Conservation (phyloP, 2,888 invertebrate genomes). For the Temnothorax rugatulus region DNA sequence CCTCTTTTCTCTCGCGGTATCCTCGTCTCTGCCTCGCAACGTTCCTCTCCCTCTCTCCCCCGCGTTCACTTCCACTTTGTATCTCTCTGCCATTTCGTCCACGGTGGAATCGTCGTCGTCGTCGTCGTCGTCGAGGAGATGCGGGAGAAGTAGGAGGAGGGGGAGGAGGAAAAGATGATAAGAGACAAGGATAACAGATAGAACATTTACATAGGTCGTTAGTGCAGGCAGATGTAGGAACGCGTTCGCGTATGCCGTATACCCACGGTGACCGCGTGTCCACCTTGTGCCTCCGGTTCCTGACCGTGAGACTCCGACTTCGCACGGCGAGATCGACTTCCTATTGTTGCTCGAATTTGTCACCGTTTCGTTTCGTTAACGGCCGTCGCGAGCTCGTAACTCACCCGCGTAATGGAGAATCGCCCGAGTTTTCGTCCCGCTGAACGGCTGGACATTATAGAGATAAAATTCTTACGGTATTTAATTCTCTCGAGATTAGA, state of each 20-base stretch:
- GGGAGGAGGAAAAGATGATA: slow-evolving; percentile 82
- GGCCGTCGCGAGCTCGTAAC: slow-evolving; percentile 11
- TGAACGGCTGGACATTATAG: background rate
- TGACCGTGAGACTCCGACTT: slow-evolving; percentile 64
- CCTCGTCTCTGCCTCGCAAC: slow-evolving; percentile 47
- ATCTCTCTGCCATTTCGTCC: slow-evolving; percentile 66
- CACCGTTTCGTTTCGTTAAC: slow-evolving; percentile 30
- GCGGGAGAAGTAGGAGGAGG: slow-evolving; percentile 57
- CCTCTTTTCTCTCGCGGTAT: slow-evolving; percentile 32
- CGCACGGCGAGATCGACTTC: slow-evolving; percentile 34
- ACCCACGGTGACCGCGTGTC: slow-evolving; percentile 53
- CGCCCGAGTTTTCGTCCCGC: background rate
- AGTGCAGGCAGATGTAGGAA: slow-evolving; percentile 78
- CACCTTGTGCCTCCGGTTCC: slow-evolving; percentile 63
- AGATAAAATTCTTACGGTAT: background rate
- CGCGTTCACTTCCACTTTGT: slow-evolving; percentile 57
- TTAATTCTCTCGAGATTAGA: background rate
- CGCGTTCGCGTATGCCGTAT: slow-evolving; percentile 60
- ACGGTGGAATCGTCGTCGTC: slow-evolving; percentile 66
- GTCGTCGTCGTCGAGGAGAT: slow-evolving; percentile 47
- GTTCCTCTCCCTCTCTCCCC: slow-evolving; percentile 43
- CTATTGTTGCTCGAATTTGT: slow-evolving; percentile 55
- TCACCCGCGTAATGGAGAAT: background rate
- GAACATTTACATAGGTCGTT: slow-evolving; percentile 85
- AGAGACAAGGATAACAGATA: slow-evolving; percentile 84